A percentile compares a stretch with the other conserved stretches of the same genome.
Conservation (phyloP, 2,797 vertebrate genomes). For the Cryptoblepharus egeriae region DNA sequence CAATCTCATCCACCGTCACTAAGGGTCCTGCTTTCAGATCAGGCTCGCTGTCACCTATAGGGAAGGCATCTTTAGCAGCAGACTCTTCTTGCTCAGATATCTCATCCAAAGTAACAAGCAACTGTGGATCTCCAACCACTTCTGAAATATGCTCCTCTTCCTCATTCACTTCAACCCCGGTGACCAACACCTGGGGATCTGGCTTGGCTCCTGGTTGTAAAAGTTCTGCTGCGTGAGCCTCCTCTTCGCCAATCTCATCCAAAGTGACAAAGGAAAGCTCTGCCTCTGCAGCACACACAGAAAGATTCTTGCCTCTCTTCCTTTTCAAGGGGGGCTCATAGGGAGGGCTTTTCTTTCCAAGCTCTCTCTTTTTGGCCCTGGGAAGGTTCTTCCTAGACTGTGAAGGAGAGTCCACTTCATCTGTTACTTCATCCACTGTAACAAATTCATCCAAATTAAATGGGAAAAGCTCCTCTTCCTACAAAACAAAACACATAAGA, state of each 20-base stretch:
- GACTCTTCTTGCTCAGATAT: slow-evolving; percentile 84
- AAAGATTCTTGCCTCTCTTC: slow-evolving; percentile 62
- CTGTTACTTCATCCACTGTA: slow-evolving; percentile 90
- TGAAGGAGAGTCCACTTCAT: slow-evolving; percentile 67
- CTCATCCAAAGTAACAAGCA: slow-evolving; percentile 80
- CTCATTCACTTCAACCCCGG: slow-evolving; percentile 87
- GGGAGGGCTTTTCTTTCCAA: slow-evolving; percentile 35
- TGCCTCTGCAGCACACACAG: slow-evolving; percentile 39
- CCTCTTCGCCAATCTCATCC: slow-evolving; percentile 87
- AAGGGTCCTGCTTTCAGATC: slow-evolving; percentile 75
- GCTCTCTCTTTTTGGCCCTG: slow-evolving; percentile 73
- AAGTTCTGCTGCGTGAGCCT: slow-evolving; percentile 40
- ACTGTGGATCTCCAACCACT: slow-evolving; percentile 73
- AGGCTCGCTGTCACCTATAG: slow-evolving; percentile 80
- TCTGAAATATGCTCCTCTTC: slow-evolving; percentile 77
- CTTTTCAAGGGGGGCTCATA: slow-evolving; percentile 65
- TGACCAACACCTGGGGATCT: slow-evolving; percentile 80
- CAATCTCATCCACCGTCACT: slow-evolving; percentile 84
- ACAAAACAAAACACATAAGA: background rate
- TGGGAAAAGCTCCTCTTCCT: slow-evolving; percentile 74
- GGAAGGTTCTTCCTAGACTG: slow-evolving; percentile 52
- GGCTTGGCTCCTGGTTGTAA: slow-evolving; percentile 23
- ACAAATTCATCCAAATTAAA: slow-evolving; percentile 91
- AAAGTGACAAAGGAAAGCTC: slow-evolving; percentile 84
- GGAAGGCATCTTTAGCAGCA: slow-evolving; percentile 53